These are phyloP conservation scores for Enteromius anoplus DNA, from an alignment of 2,797 vertebrate genomes.

Conservation along the genomic window DNA sequence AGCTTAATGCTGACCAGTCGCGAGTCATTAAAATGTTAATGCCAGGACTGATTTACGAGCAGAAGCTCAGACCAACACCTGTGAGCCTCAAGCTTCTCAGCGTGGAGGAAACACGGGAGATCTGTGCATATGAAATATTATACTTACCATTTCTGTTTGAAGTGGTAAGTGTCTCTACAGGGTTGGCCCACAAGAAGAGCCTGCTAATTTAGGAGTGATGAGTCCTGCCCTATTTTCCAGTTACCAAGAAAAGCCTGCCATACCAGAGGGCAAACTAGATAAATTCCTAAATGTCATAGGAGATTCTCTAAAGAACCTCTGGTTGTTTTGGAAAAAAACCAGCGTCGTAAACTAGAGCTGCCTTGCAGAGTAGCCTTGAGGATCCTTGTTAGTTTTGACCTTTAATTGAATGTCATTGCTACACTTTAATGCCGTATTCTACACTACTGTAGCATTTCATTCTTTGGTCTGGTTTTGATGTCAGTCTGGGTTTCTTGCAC, in stretches of 20 bases:
- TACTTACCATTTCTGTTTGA: slow-evolving; percentile 48
- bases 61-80: slow-evolving; percentile 4
- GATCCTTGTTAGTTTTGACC: slow-evolving; percentile 73
- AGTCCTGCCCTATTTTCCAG: slow-evolving; percentile 43
- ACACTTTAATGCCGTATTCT: slow-evolving; percentile 2
- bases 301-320: slow-evolving; percentile 53
- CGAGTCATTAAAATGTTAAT: slow-evolving; percentile 14
- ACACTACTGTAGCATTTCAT: slow-evolving; percentile 4
- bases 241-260: slow-evolving; percentile 46
- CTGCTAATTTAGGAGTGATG: slow-evolving; percentile 38
- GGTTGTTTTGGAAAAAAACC: slow-evolving; percentile 42
- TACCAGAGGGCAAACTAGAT: slow-evolving; percentile 62
- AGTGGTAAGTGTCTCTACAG: slow-evolving; percentile 35
- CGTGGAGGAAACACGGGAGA: slow-evolving; percentile 4
- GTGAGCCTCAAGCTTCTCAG: slow-evolving; percentile 28
- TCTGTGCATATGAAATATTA: slow-evolving; percentile 27
- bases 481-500: neutral
- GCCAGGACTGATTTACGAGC: neutral
- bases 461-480: slow-evolving; percentile 10
- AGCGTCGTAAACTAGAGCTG: neutral
- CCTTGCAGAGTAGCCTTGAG: slow-evolving; percentile 60
- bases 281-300: slow-evolving; percentile 69
- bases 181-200: slow-evolving; percentile 38
- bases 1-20: neutral
- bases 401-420: slow-evolving; percentile 58